Conservation (phyloP, 2,888 invertebrate species). For the Phyto melanocephala region DNA sequence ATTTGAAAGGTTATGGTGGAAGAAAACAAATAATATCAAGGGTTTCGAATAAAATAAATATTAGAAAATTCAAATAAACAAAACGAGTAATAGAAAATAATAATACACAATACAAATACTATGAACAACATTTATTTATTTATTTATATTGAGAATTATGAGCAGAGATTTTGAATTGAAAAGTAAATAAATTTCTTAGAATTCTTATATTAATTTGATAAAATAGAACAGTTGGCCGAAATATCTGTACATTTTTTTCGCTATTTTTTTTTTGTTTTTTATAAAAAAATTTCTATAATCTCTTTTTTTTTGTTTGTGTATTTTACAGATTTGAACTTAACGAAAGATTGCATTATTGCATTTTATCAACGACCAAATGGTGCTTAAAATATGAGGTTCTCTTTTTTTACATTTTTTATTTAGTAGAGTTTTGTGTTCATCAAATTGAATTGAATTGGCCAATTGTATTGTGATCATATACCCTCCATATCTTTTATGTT, state of each 20-base stretch:
- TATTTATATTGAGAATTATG: slow-evolving; percentile 9
- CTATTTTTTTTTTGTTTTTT: neutral
- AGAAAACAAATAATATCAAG: slow-evolving; percentile 20
- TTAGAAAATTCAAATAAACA: neutral
- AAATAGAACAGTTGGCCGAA: neutral
- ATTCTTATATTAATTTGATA: slow-evolving; percentile 15
- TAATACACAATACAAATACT: no score
- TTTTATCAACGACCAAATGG: slow-evolving; percentile 51
- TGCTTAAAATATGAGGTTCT: slow-evolving; percentile 53
- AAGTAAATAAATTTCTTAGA: slow-evolving; percentile 18
- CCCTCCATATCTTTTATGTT: slow-evolving; percentile 37
- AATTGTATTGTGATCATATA: slow-evolving; percentile 52
- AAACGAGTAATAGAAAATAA: neutral
- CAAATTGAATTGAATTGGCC: slow-evolving; percentile 57
- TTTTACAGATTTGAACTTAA: slow-evolving; percentile 1
- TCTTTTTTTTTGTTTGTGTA: slow-evolving; percentile 11
- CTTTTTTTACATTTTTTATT: neutral
- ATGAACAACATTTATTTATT: neutral
- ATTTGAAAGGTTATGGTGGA: slow-evolving; percentile 46
- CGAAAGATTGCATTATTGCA: slow-evolving; percentile 44
- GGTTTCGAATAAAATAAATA: slow-evolving; percentile 5
- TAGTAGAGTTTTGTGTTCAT: slow-evolving; percentile 36
- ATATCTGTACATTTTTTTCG: no score
- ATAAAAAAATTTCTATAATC: neutral
- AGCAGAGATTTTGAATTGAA: slow-evolving; percentile 27